Evolutionary conservation across 2,797 vertebrate genomes (phyloP).

Genomic region (Lepus townsendii): DNA sequence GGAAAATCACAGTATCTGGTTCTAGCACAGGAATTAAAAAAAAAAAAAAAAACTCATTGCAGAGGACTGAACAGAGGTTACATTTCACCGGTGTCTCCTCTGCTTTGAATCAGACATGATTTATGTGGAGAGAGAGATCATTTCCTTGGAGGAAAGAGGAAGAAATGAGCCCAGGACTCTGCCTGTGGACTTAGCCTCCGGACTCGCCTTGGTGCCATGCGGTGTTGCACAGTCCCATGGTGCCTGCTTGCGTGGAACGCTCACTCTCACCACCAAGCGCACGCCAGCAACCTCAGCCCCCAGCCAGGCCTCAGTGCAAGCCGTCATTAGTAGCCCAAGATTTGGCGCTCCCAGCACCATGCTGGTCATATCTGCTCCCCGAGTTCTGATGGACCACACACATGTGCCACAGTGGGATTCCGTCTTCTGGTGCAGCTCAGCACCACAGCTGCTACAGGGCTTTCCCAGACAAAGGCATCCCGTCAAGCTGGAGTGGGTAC

Average conservation of each 20-base stretch:
- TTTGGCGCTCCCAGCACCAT: too few relatives aligned
- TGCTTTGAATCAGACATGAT: fast-evolving
- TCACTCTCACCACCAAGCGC: not conserved
- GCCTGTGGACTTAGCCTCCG: not conserved
- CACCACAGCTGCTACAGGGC: not conserved
- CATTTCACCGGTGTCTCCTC: too few relatives aligned
- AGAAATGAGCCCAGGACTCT: not conserved
- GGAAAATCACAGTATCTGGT: not conserved
- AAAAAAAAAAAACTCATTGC: too few relatives aligned
- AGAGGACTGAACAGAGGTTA: not conserved
- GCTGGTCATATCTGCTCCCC: not conserved
- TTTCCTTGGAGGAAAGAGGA: not conserved
- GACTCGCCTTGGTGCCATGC: too few relatives aligned
- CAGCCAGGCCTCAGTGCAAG: not conserved
- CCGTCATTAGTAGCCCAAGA: not conserved
- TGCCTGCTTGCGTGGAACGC: too few relatives aligned
- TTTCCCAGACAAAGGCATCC: not conserved
- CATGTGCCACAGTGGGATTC: fast-evolving
- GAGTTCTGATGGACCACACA: not conserved
- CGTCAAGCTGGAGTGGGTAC: not conserved
- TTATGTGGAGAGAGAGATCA: too few relatives aligned
- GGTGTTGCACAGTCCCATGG: not conserved
- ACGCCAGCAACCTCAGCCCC: too few relatives aligned
- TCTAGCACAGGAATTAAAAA: not conserved
- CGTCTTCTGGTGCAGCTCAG: not conserved